These are phyloP conservation scores for Leptobrachium leishanense DNA, from an alignment of 2,113 vertebrate species.

Conservation along the genomic window DNA sequence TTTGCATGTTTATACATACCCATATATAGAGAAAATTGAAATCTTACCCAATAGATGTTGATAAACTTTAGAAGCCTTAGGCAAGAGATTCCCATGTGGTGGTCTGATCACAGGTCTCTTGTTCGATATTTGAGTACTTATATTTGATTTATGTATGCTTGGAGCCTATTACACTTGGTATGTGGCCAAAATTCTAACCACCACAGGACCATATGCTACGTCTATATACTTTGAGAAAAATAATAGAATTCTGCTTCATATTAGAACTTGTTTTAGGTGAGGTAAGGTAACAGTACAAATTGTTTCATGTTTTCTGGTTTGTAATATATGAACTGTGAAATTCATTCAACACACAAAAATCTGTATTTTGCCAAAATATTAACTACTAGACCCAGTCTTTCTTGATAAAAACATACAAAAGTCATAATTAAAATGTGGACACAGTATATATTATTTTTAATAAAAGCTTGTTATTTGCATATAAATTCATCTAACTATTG, in stretches of 20 bases:
- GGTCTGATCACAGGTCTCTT: constrained; percentile 32
- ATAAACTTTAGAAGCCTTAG: background rate
- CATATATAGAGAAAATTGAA: background rate
- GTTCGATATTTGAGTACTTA: constrained; percentile 38
- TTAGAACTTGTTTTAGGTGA: constrained; percentile 44
- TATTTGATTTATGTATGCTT: constrained; percentile 40
- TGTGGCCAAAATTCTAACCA: constrained; percentile 35
- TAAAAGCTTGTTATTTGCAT: no score
- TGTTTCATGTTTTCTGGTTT: constrained; percentile 40
- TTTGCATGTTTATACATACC: background rate
- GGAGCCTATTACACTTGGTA: constrained; percentile 34
- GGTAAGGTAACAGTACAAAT: constrained; percentile 49
- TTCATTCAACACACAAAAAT: constrained; percentile 32
- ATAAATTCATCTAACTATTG: no score
- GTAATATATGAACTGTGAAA: constrained; percentile 44
- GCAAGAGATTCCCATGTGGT: constrained; percentile 29
- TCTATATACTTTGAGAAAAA: constrained; percentile 17
- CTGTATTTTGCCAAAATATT: constrained; percentile 27
- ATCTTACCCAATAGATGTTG: background rate
- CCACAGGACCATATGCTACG: constrained; percentile 27
- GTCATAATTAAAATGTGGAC: no score
- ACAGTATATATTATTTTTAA: no score
- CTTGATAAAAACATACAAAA: no score
- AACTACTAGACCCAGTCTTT: background rate
- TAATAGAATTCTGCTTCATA: constrained; percentile 34